phyloP scores from a whole-genome alignment of 2,888 invertebrate species.

The Apoderus coryli region DNA sequence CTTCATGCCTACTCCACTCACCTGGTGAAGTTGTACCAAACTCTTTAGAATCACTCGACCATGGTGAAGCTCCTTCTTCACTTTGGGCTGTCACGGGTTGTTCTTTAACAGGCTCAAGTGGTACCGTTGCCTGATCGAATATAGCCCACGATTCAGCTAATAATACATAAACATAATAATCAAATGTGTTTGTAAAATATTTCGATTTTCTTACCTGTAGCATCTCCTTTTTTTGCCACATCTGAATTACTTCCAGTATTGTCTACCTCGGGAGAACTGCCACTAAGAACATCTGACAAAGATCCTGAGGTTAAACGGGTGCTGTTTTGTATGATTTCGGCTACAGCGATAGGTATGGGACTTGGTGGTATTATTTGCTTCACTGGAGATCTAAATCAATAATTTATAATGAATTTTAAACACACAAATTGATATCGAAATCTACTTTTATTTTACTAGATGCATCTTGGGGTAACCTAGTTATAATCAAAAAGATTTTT shows the following conservation, averaged over 20 bases:
- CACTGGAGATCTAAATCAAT: conserved; percentile 19
- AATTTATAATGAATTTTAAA: too few species aligned
- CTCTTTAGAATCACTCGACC: conserved; percentile 65
- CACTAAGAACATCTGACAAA: conserved; percentile 46
- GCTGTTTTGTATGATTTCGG: conserved; percentile 28
- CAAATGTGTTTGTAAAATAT: neutral
- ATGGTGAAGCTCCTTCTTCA: conserved; percentile 41
- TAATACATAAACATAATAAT: conserved; percentile 2
- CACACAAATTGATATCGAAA: too few species aligned
- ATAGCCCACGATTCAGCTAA: conserved; percentile 43
- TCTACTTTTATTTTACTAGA: too few species aligned
- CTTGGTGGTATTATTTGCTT: conserved; percentile 23
- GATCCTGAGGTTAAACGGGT: conserved; percentile 42
- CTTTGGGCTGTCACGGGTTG: conserved; percentile 27
- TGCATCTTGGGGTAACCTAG: too few species aligned
- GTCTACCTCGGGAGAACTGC: conserved; percentile 48
- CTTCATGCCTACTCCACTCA: conserved; percentile 36
- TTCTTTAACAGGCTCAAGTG: conserved; percentile 21
- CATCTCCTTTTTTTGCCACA: conserved; percentile 25
- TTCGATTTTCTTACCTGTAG: conserved; percentile 27
- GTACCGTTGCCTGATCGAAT: conserved; percentile 35
- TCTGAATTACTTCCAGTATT: conserved; percentile 33
- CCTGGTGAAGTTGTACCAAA: conserved; percentile 34
- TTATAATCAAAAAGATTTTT: too few species aligned
- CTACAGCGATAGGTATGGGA: conserved; percentile 32